A percentile compares a stretch with the other conserved stretches of the same genome.
phyloP scores from a whole-genome alignment of 2,888 invertebrate species.

The Flexamia atlantica region DNA sequence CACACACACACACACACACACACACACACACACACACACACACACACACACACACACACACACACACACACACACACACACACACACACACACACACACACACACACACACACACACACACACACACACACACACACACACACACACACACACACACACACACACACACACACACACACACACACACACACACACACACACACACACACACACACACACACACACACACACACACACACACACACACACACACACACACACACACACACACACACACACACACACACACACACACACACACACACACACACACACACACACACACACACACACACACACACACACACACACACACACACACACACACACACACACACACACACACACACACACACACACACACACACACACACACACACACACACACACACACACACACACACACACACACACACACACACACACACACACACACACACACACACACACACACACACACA shows the following conservation, averaged over 20 bases:
- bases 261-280: slow-evolving; percentile 40
- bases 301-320: slow-evolving; percentile 39
- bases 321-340: slow-evolving; percentile 41
- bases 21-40: slow-evolving; percentile 40
- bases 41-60: slow-evolving; percentile 40
- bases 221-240: slow-evolving; percentile 40
- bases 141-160: slow-evolving; percentile 40
- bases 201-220: slow-evolving; percentile 40
- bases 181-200: slow-evolving; percentile 40
- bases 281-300: slow-evolving; percentile 40
- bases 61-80: slow-evolving; percentile 40
- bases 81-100: slow-evolving; percentile 40
- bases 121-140: slow-evolving; percentile 36
- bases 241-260: slow-evolving; percentile 40
- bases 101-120: slow-evolving; percentile 40
- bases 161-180: slow-evolving; percentile 40
- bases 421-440: slow-evolving; percentile 52
- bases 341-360: slow-evolving; percentile 41
- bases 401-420: slow-evolving; percentile 52
- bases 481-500: slow-evolving; percentile 52
- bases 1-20: slow-evolving; percentile 40
- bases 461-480: slow-evolving; percentile 49
- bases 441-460: slow-evolving; percentile 52
- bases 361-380: slow-evolving; percentile 51
- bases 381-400: slow-evolving; percentile 52